These are phyloP conservation scores for Leucopternis melanops DNA, from an alignment of 2,113 vertebrate genomes.

Conservation along the genomic window DNA sequence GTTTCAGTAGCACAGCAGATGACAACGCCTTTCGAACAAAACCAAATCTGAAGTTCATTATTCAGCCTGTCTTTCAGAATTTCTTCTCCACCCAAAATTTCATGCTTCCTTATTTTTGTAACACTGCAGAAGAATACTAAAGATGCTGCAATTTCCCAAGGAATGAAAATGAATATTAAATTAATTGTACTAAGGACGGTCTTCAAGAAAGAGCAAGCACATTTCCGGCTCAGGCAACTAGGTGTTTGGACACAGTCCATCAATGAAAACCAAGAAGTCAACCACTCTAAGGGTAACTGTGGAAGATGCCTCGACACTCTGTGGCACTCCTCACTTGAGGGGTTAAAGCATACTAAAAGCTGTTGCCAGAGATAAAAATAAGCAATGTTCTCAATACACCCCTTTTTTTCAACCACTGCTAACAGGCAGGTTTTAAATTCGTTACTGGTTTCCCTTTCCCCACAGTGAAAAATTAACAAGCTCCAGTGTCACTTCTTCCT, in stretches of 20 bases:
- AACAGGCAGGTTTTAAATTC: background rate
- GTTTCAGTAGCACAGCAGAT: background rate
- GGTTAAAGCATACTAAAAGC: background rate
- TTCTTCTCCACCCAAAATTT: background rate
- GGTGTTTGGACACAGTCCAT: background rate
- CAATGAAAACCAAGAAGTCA: background rate
- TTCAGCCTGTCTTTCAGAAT: slow-evolving; percentile 33
- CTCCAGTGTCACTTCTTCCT: background rate
- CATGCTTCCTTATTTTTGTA: background rate
- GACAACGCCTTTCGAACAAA: slow-evolving; percentile 15
- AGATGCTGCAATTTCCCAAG: background rate
- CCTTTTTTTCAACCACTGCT: background rate
- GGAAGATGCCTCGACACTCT: background rate
- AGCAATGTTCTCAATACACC: background rate
- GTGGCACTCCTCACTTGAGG: background rate
- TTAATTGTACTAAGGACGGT: background rate
- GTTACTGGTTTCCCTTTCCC: background rate
- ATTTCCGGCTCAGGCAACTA: background rate
- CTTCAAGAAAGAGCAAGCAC: background rate
- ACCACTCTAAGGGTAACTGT: background rate
- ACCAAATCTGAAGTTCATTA: slow-evolving; percentile 5
- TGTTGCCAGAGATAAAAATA: background rate
- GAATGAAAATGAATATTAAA: background rate
- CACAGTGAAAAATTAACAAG: background rate
- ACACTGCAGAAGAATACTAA: background rate